A percentile compares a stretch with the other conserved stretches of the same genome.
Conservation (phyloP, 2,113 vertebrate genomes). For the Dasyornis broadbenti region DNA sequence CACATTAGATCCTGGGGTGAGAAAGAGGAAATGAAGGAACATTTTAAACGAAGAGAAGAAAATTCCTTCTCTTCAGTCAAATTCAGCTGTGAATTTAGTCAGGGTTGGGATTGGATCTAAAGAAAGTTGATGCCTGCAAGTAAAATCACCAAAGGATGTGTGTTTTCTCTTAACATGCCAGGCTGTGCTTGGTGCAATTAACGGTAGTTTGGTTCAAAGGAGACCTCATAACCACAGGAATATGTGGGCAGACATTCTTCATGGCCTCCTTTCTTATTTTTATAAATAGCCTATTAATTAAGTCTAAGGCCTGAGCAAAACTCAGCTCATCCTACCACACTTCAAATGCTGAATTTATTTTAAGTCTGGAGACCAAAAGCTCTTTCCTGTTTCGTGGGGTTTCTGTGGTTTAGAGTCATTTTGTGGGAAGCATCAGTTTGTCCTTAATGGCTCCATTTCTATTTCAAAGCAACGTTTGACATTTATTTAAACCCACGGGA, state of each 20-base stretch:
- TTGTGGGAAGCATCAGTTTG: background rate
- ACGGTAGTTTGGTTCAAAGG: background rate
- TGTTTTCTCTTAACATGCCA: background rate
- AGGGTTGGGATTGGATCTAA: background rate
- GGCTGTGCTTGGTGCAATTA: background rate
- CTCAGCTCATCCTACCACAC: background rate
- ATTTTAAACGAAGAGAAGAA: background rate
- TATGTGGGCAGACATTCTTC: background rate
- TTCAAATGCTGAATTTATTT: background rate
- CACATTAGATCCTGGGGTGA: background rate
- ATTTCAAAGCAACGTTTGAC: background rate
- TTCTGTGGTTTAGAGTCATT: conserved; percentile 13
- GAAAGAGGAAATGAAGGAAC: background rate
- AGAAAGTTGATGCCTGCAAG: background rate
- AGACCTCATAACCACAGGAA: conserved; percentile 28
- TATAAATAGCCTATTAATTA: conserved; percentile 37
- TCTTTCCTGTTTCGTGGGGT: background rate
- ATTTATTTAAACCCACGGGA: background rate
- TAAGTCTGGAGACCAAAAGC: background rate
- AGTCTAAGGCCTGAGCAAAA: background rate
- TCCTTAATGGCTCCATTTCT: background rate
- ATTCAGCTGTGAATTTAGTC: background rate
- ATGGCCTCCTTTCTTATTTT: background rate
- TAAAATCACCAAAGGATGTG: background rate
- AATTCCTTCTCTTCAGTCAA: background rate